Evolutionary conservation across 2,888 invertebrate species (phyloP).

Genomic region (Strigamia transsilvanica): DNA sequence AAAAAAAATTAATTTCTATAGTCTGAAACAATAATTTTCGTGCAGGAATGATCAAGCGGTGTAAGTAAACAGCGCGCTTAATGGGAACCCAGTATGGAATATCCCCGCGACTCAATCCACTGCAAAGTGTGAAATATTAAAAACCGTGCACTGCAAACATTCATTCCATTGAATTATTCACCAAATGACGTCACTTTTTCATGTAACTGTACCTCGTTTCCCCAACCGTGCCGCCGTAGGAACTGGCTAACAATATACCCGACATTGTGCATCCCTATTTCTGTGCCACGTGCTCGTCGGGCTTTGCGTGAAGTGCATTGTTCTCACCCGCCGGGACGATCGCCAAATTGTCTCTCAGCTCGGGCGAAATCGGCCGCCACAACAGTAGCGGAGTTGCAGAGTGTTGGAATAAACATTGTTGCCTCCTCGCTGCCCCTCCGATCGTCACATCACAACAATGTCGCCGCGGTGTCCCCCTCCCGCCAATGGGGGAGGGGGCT

Average conservation of each 20-base stretch:
- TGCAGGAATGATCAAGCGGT: too few species aligned
- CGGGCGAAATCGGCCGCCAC: slow-evolving; percentile 25
- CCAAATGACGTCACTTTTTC: slow-evolving; percentile 14
- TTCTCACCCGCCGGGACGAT: slow-evolving; percentile 4
- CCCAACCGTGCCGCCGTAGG: slow-evolving; percentile 7
- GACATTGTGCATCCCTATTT: slow-evolving; percentile 15
- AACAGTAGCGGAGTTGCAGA: neutral
- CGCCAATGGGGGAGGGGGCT: slow-evolving; percentile 23
- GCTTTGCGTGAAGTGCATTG: slow-evolving; percentile 11
- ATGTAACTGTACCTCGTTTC: slow-evolving; percentile 10
- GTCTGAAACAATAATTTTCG: too few species aligned
- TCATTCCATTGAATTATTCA: neutral
- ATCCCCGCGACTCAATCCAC: neutral
- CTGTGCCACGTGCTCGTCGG: slow-evolving; percentile 11
- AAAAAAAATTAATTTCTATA: too few species aligned
- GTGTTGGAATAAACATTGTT: slow-evolving; percentile 23
- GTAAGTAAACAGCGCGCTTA: too few species aligned
- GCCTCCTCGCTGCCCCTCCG: neutral
- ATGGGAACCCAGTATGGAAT: too few species aligned
- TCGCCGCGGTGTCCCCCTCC: slow-evolving; percentile 17
- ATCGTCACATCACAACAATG: neutral
- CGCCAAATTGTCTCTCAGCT: neutral
- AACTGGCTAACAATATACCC: slow-evolving; percentile 31
- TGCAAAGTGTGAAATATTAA: neutral
- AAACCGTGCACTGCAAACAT: neutral